Evolutionary conservation across 1,140 invertebrate genomes (phyloP).

Genomic region (Nasonia vitripennis): DNA sequence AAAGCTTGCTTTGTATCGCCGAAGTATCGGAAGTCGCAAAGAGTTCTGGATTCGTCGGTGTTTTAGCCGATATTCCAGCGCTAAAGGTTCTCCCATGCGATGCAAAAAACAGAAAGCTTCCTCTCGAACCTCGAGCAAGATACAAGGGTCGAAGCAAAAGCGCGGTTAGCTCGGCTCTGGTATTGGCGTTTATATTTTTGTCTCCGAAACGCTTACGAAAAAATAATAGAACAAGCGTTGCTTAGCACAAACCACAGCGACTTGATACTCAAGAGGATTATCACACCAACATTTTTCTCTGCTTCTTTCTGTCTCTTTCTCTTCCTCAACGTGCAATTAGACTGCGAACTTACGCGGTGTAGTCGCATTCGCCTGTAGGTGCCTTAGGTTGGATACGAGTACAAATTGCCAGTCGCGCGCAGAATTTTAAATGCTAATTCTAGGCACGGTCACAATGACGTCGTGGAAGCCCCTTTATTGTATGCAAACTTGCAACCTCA

Average conservation of each 20-base stretch:
- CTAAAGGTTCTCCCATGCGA: not conserved
- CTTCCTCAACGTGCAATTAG: conserved; percentile 20
- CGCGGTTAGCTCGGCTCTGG: not conserved
- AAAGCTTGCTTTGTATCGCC: not conserved
- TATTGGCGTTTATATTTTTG: conserved; percentile 43
- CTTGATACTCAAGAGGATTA: not conserved
- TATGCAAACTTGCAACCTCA: not conserved
- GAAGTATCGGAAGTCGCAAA: not conserved
- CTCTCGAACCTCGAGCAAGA: conserved; percentile 1
- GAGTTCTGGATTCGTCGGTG: not conserved
- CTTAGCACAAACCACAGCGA: not conserved
- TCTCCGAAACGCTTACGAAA: not conserved
- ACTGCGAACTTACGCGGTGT: not conserved
- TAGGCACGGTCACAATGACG: not conserved
- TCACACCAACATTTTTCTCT: not conserved
- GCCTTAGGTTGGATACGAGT: not conserved
- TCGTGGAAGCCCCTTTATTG: not conserved
- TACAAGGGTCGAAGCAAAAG: not conserved
- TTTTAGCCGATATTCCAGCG: conserved; percentile 14
- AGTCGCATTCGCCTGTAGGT: not conserved
- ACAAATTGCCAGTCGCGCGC: conserved; percentile 20
- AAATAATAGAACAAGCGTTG: not conserved
- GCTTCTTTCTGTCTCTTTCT: not conserved
- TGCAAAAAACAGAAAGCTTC: conserved; percentile 28
- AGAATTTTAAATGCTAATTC: conserved; percentile 35